Evolutionary conservation across 2,113 vertebrate species (phyloP), one percentile per base, ranked within the genome.

Genomic region (Rhinichthys klamathensis): DNA sequence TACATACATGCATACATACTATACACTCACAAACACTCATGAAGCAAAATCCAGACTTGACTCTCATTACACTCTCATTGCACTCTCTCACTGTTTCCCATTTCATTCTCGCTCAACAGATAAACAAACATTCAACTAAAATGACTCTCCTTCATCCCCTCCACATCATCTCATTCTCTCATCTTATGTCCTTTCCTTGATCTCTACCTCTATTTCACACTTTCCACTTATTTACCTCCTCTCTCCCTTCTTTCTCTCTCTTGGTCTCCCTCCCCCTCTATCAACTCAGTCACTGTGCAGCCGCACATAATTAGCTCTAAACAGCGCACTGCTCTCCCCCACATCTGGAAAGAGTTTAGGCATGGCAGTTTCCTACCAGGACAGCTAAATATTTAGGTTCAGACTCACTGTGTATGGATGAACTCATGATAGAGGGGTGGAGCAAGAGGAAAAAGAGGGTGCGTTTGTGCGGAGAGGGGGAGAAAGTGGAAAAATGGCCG

Each of bases 301-400:
- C 92, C 92, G 83, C 93, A 92, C 93, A 93, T 94, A 96, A 96
- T 95, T 94, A 96, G 92, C 91, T 91, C 92, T 91, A 92, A 95
- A 93, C 92, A 93, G 93, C 92, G 92, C 93, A 88, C 93, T 92
- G 92, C 80, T 85, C 91, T 92, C 90, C 90, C 92, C 92, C 93
- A 95, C 95, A 96, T 96, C 95, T 96, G 95, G 95, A 96, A 96
- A 90, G 90, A 92, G 94, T 96, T 96, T 95, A 90, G 94, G 93
- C 92, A 96, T 94, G 90, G 94, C 94, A 94, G 94, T 95, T 95
- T 95, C 94, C 95, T 94, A 95, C 95, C 93, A 94, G 89, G 93
- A 93, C 92, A 91, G 92, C 94, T 95, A 95, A 95, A 96, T 95
- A 95, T 96, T 96, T 95, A 95, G 94, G 94, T 96, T 95, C 92